Evolutionary conservation across 2,888 invertebrate species (phyloP).

Genomic region (Pandemis cinnamomeana): DNA sequence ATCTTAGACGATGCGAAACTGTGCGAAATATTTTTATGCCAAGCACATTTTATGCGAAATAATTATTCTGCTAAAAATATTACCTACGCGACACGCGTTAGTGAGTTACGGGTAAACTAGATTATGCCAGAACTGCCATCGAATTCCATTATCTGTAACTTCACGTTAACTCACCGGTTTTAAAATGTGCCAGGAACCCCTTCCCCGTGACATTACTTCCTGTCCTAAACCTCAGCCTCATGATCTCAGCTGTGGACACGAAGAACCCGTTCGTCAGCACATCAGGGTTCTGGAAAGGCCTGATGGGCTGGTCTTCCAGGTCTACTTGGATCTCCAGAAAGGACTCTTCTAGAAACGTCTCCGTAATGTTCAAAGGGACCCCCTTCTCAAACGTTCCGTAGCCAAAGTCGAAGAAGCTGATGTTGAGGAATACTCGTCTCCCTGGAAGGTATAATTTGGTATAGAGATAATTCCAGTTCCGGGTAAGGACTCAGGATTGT

Average conservation of each 20-base stretch:
- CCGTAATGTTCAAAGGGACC: slow-evolving; percentile 66
- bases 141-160: no score
- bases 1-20: no score
- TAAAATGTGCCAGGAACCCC: slow-evolving; percentile 88
- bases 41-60: no score
- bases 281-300: slow-evolving; percentile 82
- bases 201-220: slow-evolving; percentile 86
- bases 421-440: slow-evolving; percentile 89
- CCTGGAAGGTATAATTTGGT: slow-evolving; percentile 58
- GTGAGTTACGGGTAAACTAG: no score
- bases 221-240: slow-evolving; percentile 86
- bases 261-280: slow-evolving; percentile 88
- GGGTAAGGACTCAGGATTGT: no score
- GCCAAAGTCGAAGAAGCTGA: slow-evolving; percentile 85
- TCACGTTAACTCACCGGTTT: slow-evolving; percentile 80
- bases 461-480: no score
- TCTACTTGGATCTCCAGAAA: slow-evolving; percentile 86
- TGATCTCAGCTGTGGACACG: slow-evolving; percentile 86
- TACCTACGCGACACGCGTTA: no score
- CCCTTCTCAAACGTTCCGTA: slow-evolving; percentile 73
- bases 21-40: no score
- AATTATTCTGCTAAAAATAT: no score
- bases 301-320: slow-evolving; percentile 78
- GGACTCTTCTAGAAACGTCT: slow-evolving; percentile 64
- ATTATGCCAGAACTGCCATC: no score